Evolutionary conservation across 2,797 vertebrate species (phyloP), one percentile per base, ranked within the genome.

Genomic region (Spheniscus humboldti): DNA sequence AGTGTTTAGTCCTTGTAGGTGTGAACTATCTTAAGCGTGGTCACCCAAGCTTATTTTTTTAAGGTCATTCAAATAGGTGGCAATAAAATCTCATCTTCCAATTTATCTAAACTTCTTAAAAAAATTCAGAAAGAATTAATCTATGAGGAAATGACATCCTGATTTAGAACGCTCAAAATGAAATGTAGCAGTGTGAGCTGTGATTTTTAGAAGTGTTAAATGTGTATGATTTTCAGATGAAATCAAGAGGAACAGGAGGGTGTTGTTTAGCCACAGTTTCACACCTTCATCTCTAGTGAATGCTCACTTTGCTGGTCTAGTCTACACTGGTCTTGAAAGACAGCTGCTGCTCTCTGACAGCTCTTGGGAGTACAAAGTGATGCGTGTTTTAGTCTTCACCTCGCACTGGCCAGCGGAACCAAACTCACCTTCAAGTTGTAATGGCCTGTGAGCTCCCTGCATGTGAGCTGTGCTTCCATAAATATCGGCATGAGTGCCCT

Each of bases 181-280:
- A 91, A 82, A 94, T 39, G 66, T 86, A 92, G 71, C 92, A 93
- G 80, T 69, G 69, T 95, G 90, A 92, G 88, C 73, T 93, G 93
- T 87, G 93, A 96, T 96, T 97, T 95, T 94, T 90, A 63, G 92
- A 90, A 91, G 94, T 91, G 96, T 93, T 93, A 93, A 92, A 89
- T 87, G 77, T 88, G 71, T 63, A 86, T 75, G 87, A 88, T 94
- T 94, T 96, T 97, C 64, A 83, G 75, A 90, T 7, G 60, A 94
- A 97, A 95, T 69, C 76, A 94, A 53, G 95, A 88, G 41, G 60
- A 95, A 91, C 75, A 90, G 91, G 87, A 93, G 72, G 87, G 79
- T 90, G 90, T 55, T 94, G 60, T 94, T 96, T 94, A 95, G 85
- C 91, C 92, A 78, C 64, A 91, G 62, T 94, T 95, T 95, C 95